Evolutionary conservation across 2,113 vertebrate species (phyloP), one percentile per base, ranked within the genome.

Genomic region (Laticauda laticaudata): DNA sequence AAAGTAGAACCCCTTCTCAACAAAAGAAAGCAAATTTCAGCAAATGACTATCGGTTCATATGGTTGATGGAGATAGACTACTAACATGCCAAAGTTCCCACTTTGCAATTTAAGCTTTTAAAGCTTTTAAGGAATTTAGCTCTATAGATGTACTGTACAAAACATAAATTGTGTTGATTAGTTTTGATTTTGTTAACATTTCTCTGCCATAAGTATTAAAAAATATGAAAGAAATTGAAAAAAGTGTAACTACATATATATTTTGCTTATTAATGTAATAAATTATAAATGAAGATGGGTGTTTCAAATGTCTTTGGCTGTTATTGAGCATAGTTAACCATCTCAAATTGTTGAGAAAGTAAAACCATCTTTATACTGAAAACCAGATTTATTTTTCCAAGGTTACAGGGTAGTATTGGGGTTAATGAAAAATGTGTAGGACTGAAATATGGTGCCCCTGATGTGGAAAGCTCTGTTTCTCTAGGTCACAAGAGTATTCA

Each of bases 391-490:
- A 90, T 81, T 86, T 91, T 94, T 95, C 91, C 89, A 94, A 97
- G 96, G 95, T 95, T 96, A 97, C 94, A 96, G 96, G 97, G 96
- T 97, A 97, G 97, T 95, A 96, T 95, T 94, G 92, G 54, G 86
- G 96, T 95, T 97, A 94, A 96, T 96, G 96, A 98, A 97, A 97
- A 97, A 98, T 94, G 95, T 94, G 95, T 93, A 93, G 95, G 96
- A 96, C 95, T 97, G 96, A 96, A 97, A 96, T 90, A 26, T 23
- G 14, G 75, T 86, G 94, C 95, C 97, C 94, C 11, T 89, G 94
- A 97, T 39, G 94, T 57, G 91, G 7, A 48, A 48, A 48, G 48
- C 48, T 48, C 48, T 48, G 48, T 48, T 48, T 48, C 48, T 48
- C 48, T 48, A 48, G 7, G 48, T 48, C 97, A 97, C 98, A 97